A percentile compares a stretch with the other conserved stretches of the same genome.
phyloP scores from a whole-genome alignment of 2,797 vertebrate species.

The Avahi laniger region DNA sequence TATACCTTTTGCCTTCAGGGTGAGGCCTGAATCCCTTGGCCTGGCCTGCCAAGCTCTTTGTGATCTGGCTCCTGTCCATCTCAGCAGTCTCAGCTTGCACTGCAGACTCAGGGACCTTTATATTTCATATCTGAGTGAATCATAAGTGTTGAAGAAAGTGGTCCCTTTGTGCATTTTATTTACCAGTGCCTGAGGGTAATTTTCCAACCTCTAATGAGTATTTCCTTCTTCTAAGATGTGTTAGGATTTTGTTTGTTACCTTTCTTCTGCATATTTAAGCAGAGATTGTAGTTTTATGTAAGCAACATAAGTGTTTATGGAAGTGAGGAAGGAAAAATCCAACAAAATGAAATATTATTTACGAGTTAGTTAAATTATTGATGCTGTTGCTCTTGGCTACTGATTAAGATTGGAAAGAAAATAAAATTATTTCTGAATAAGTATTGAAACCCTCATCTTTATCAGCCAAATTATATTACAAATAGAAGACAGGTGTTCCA shows the following conservation, averaged over 20 bases:
- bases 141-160: not conserved
- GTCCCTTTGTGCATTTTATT: not conserved
- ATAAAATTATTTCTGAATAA: conserved; percentile 4
- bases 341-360: conserved; percentile 49
- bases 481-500: not conserved
- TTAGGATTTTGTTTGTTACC: not conserved
- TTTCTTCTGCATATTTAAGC: conserved; percentile 13
- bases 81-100: not conserved
- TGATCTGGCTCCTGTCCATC: not conserved
- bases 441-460: not conserved
- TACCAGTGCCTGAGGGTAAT: not conserved
- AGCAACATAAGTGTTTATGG: conserved; percentile 33
- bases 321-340: conserved; percentile 8
- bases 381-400: conserved; percentile 16
- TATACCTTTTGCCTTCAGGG: not conserved
- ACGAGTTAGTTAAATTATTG: conserved; percentile 31
- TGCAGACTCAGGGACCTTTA: not conserved
- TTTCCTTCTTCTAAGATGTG: conserved; percentile 25
- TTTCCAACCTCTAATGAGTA: not conserved
- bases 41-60: not conserved
- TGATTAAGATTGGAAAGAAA: conserved; percentile 43
- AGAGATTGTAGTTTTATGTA: conserved; percentile 6
- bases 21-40: not conserved
- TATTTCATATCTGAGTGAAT: not conserved
- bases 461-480: not conserved